Conservation (phyloP, 2,888 invertebrate genomes). For the Allacma fusca region DNA sequence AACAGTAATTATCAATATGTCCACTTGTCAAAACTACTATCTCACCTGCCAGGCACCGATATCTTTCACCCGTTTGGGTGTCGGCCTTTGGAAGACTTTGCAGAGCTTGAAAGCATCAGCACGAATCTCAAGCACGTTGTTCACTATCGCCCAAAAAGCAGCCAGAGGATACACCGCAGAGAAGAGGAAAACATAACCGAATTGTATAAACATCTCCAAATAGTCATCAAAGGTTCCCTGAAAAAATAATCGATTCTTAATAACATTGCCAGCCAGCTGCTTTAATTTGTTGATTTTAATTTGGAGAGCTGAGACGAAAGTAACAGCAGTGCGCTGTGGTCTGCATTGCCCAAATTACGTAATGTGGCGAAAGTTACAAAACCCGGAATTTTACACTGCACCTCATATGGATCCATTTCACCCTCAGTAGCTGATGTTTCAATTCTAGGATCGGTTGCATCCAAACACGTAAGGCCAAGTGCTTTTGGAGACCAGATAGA, state of each 20-base stretch:
- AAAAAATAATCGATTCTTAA: conserved; percentile 48
- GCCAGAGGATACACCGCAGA: conserved; percentile 80
- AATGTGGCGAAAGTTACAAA: no score
- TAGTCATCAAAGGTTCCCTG: conserved; percentile 80
- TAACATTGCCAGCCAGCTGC: neutral
- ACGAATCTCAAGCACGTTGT: conserved; percentile 78
- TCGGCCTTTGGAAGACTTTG: conserved; percentile 74
- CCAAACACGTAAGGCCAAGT: conserved; percentile 63
- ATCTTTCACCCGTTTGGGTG: conserved; percentile 73
- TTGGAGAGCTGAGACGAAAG: no score
- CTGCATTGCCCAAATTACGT: no score
- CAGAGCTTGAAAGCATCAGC: conserved; percentile 80
- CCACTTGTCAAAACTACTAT: neutral
- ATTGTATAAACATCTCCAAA: conserved; percentile 80
- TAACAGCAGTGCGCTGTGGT: no score
- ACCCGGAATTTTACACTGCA: conserved; percentile 57
- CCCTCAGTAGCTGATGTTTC: conserved; percentile 69
- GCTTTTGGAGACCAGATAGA: conserved; percentile 54
- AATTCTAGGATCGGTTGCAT: conserved; percentile 66
- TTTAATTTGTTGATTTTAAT: neutral
- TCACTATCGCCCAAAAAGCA: conserved; percentile 73
- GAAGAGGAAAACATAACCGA: conserved; percentile 80
- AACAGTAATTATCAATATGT: no score
- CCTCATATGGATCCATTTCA: conserved; percentile 74
- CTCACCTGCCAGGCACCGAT: conserved; percentile 80